Evolutionary conservation across 2,797 vertebrate species (phyloP).

Genomic region (Phrynocephalus guinanensis): DNA sequence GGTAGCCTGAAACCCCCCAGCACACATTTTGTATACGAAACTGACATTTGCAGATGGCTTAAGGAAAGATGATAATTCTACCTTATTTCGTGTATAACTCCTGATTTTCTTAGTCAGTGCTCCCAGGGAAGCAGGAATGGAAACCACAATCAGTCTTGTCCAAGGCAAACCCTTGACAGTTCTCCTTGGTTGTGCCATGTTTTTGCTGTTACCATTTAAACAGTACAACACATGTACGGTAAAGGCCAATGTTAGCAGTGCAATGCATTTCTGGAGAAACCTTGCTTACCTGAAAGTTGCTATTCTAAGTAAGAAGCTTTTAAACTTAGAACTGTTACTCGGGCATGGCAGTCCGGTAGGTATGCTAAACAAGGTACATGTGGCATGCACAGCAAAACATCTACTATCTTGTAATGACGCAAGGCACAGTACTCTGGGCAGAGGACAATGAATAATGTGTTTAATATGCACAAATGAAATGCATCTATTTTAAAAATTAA

Average conservation of each 20-base stretch:
- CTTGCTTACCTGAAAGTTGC: background rate
- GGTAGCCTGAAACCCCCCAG: background rate
- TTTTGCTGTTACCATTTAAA: background rate
- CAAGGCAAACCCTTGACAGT: background rate
- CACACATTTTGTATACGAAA: background rate
- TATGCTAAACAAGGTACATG: background rate
- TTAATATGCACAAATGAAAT: background rate
- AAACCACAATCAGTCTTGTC: background rate
- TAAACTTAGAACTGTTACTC: background rate
- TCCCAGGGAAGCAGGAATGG: background rate
- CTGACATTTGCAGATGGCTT: slow-evolving; percentile 32
- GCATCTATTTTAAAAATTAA: slow-evolving; percentile 49
- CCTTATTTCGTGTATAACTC: background rate
- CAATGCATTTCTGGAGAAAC: background rate
- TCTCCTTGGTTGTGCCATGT: background rate
- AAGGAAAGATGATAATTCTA: slow-evolving; percentile 10
- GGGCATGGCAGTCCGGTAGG: slow-evolving; percentile 18
- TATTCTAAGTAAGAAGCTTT: background rate
- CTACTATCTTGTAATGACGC: slow-evolving; percentile 27
- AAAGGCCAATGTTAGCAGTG: background rate
- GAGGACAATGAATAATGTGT: background rate
- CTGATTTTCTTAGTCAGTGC: background rate
- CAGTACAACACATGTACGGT: fast-evolving
- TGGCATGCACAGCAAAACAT: background rate
- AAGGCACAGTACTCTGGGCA: slow-evolving; percentile 27